These are phyloP conservation scores for Astyanax mexicanus DNA, from an alignment of 2,797 vertebrate genomes.

Conservation along the genomic window DNA sequence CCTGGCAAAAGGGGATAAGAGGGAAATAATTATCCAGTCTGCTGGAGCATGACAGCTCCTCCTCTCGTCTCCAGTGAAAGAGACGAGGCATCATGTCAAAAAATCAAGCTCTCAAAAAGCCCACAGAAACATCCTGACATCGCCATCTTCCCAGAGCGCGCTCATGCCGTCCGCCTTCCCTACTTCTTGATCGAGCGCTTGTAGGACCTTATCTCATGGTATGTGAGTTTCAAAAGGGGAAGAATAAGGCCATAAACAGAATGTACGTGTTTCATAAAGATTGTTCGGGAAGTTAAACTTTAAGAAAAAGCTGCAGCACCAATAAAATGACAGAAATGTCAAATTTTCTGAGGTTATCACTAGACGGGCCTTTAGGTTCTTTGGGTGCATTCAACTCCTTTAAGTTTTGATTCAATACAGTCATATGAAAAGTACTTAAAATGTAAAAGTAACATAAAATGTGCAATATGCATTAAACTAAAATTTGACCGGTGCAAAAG, in stretches of 20 bases:
- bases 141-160: constrained; percentile 61
- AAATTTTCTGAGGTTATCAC: no score
- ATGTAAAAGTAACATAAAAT: no score
- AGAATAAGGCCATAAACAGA: not conserved
- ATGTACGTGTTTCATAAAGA: no score
- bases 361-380: no score
- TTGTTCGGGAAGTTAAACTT: no score
- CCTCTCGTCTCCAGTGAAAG: constrained; percentile 74
- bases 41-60: constrained; percentile 84
- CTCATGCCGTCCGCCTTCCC: not conserved
- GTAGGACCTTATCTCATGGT: not conserved
- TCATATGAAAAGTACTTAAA: no score
- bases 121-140: constrained; percentile 75
- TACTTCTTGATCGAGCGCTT: constrained; percentile 27
- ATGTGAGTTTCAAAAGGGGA: not conserved
- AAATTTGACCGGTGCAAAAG: no score
- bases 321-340: no score
- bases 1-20: constrained; percentile 84
- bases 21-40: constrained; percentile 86
- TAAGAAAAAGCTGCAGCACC: no score
- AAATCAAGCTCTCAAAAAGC: constrained; percentile 69
- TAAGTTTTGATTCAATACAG: no score
- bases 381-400: no score
- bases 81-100: constrained; percentile 80
- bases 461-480: no score